These are phyloP conservation scores for Melanostigma gelatinosum DNA, from an alignment of 2,113 vertebrate species.

Conservation along the genomic window DNA sequence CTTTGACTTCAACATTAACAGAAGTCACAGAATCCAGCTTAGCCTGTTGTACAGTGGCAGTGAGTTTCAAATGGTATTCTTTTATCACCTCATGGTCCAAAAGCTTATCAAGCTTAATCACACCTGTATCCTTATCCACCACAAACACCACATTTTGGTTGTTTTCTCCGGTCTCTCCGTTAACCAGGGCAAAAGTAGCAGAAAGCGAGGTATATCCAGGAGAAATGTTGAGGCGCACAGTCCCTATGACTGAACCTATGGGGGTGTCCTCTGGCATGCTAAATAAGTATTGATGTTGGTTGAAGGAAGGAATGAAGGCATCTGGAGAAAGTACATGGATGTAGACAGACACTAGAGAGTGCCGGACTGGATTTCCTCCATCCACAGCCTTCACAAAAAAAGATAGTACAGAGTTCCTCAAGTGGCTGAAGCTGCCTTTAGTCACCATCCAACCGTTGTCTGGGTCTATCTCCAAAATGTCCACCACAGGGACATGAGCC, in stretches of 20 bases:
- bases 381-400: constrained; percentile 99
- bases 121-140: constrained; percentile 90
- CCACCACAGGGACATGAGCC: constrained; percentile 88
- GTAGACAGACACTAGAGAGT: constrained; percentile 94
- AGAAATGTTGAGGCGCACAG: constrained; percentile 81
- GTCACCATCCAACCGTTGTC: constrained; percentile 99
- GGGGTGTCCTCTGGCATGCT: constrained; percentile 88
- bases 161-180: constrained; percentile 89
- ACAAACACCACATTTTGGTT: constrained; percentile 90
- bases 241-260: constrained; percentile 90
- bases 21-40: constrained; percentile 89
- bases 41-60: constrained; percentile 86
- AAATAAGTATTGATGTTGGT: constrained; percentile 92
- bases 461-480: constrained; percentile 95
- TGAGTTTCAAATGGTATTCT: constrained; percentile 91
- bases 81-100: constrained; percentile 89
- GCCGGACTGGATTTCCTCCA: constrained; percentile 89
- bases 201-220: constrained; percentile 77
- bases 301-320: constrained; percentile 88
- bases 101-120: constrained; percentile 92
- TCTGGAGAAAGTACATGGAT: constrained; percentile 93
- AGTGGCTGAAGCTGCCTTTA: constrained; percentile 91
- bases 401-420: constrained; percentile 91
- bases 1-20: constrained; percentile 90
- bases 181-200: constrained; percentile 85